Base-by-base conservation (phyloP, 2,113 vertebrate genomes). In the Paralichthys olivaceus region DNA sequence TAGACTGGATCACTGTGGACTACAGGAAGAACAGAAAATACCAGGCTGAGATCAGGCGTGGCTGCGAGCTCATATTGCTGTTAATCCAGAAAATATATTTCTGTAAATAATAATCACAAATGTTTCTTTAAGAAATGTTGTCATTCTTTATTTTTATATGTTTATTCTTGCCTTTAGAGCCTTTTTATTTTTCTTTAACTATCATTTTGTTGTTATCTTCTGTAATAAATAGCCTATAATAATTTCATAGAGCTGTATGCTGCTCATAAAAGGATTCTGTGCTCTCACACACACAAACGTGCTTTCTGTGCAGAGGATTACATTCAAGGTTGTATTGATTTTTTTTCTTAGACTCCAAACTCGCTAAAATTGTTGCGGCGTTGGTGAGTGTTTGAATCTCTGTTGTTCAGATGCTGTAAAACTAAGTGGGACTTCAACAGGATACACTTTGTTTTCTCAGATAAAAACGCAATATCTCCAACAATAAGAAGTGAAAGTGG, bases 261-360 rank as follows among this genome's bases (percentile, higher is more conserved):
- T 40, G 4, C 28, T 4, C 65, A 28, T 22, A 23, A 59, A 32
- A n/a, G 20, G 34, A 32, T 2, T 59, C 11, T 43, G 26, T n/a
- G 23, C 29, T 51, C 47, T 63, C 55, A 22, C 29, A 40, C 20
- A 25, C 55, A 69, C 34, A 55, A 20, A 74, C 22, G 1, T 23
- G 14, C 32, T 62, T 28, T 61, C 69, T 74, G 64, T 67, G 69
- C 20, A 58, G 64, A 53, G 59, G 40, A 69, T 72, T 76, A 75
- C 70, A 70, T 79, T 59, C 5, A 1, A 73, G 63, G 28, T 54
- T 64, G 20, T 69, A 79, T 69, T 37, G 75, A 84, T 40, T 86
- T 73, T 74, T 57, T 25, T 70, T 59, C 43, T 63, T 65, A 1
- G 0, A 25, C 55, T 67, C 23, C 34, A 49, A 28, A 58, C 23